phyloP scores from a whole-genome alignment of 30 jellyfish, hydroid and myxozoan genomes.

The Chironex yamaguchii region DNA sequence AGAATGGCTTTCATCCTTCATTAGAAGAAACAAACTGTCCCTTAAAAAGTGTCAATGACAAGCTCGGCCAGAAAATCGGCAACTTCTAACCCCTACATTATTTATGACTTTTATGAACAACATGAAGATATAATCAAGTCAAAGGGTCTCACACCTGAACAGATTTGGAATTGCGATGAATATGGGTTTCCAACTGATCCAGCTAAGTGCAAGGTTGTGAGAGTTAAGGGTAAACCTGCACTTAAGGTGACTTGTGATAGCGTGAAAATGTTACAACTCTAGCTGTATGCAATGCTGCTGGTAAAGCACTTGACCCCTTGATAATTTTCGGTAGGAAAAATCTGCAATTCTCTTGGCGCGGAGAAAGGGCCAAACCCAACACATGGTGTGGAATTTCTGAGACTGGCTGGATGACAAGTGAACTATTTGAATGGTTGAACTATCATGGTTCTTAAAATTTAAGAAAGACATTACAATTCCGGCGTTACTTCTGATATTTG shows the following conservation, averaged over 20 bases:
- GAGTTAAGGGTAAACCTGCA: slow-evolving; percentile 22
- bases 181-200: neutral
- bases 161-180: slow-evolving; percentile 1
- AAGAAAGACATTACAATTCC: neutral
- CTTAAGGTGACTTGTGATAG: slow-evolving; percentile 19
- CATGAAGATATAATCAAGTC: neutral
- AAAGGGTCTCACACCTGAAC: neutral
- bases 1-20: slow-evolving; percentile 29
- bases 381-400: slow-evolving; percentile 54
- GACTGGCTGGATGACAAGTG: slow-evolving; percentile 65
- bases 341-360: slow-evolving; percentile 16
- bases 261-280: slow-evolving; percentile 13
- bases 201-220: neutral
- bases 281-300: slow-evolving; percentile 70
- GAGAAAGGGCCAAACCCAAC: slow-evolving; percentile 14
- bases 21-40: neutral
- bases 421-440: too few species aligned
- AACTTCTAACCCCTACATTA: slow-evolving; percentile 55
- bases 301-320: slow-evolving; percentile 45
- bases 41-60: slow-evolving; percentile 30
- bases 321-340: slow-evolving; percentile 15
- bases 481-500: slow-evolving; percentile 23
- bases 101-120: slow-evolving; percentile 33
- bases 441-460: too few species aligned
- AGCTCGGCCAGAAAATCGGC: slow-evolving; percentile 49